Evolutionary conservation across 2,113 vertebrate genomes (phyloP), one percentile per base, ranked within the genome.

Genomic region (Clarias macrocephalus): DNA sequence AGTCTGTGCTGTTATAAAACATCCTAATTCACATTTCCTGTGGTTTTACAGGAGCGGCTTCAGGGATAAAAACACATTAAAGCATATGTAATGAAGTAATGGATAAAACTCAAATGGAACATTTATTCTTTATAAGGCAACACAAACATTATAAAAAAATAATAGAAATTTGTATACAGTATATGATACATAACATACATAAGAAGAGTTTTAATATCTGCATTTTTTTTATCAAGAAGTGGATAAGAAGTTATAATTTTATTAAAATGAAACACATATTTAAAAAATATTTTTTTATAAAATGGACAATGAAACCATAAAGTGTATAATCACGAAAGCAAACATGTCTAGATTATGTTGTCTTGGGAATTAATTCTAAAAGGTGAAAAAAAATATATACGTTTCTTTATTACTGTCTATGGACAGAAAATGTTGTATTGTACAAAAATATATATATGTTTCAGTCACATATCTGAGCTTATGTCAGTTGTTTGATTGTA

Each of bases 61-160:
- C 15, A 25, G 15, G 5, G 65, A 37, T 28, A 52, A 16, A 65
- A 77, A 23, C 23, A 76, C 48, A 16, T 76, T 54, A 52, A n/a
- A n/a, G 11, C 48, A 37, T 3, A 37, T 37, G 33, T 37, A 37
- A 37, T 37, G 54, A 54, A 54, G 48, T 54, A 52, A 12, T n/a
- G 3, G 5, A 77, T 54, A n/a, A n/a, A 13, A 85, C 33, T 73
- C 42, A 82, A 92, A 89, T 80, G 82, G 84, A 91, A 91, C 57
- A 59, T 59, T 68, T 83, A 89, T 88, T 91, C 90, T 90, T 93
- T 92, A 91, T 65, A 93, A 92, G 70, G 75, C 85, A 91, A 87
- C 86, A 92, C 77, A 92, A 91, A 91, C 77, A 91, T 92, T 90
- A 91, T 89, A 93, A 28, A 75, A 93, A 95, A 94, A 93, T 91